Evolutionary conservation across 2,888 invertebrate species (phyloP).

Genomic region (Stenoptilia bipunctidactyla): DNA sequence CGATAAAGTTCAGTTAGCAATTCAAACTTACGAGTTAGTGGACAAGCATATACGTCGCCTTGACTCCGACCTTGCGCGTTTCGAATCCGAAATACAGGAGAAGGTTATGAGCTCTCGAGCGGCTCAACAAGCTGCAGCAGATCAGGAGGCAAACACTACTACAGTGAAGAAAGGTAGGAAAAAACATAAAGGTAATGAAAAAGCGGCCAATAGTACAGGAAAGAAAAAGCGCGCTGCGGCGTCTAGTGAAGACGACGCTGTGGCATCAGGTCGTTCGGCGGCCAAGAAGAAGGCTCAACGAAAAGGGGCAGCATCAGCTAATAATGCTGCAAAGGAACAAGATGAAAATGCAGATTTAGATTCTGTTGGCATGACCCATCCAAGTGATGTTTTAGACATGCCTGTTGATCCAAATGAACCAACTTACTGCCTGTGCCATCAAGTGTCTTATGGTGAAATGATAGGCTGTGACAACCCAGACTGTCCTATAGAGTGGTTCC

Average conservation of each 20-base stretch:
- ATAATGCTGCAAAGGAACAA: slow-evolving; percentile 47
- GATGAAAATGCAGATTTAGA: slow-evolving; percentile 65
- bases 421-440: slow-evolving; percentile 97
- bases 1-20: slow-evolving; percentile 96
- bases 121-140: slow-evolving; percentile 58
- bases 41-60: slow-evolving; percentile 97
- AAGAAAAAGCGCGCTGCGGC: slow-evolving; percentile 69
- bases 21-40: slow-evolving; percentile 97
- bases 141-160: slow-evolving; percentile 50
- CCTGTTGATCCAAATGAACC: slow-evolving; percentile 98
- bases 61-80: slow-evolving; percentile 95
- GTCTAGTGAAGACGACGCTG: slow-evolving; percentile 62
- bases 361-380: slow-evolving; percentile 77
- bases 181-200: slow-evolving; percentile 53
- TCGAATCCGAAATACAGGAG: slow-evolving; percentile 97
- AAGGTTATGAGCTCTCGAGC: slow-evolving; percentile 85
- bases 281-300: slow-evolving; percentile 57
- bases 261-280: slow-evolving; percentile 42
- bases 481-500: slow-evolving; percentile 94
- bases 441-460: slow-evolving; percentile 97
- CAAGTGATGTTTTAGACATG: slow-evolving; percentile 92
- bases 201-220: slow-evolving; percentile 41
- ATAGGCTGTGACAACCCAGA: slow-evolving; percentile 96
- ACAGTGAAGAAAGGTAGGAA: slow-evolving; percentile 63
- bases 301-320: slow-evolving; percentile 43